A percentile compares a stretch with the other conserved stretches of the same genome.
These are phyloP conservation scores for Patiria miniata DNA, from an alignment of 35 echinoderm and acorn worm genomes.

Conservation along the genomic window DNA sequence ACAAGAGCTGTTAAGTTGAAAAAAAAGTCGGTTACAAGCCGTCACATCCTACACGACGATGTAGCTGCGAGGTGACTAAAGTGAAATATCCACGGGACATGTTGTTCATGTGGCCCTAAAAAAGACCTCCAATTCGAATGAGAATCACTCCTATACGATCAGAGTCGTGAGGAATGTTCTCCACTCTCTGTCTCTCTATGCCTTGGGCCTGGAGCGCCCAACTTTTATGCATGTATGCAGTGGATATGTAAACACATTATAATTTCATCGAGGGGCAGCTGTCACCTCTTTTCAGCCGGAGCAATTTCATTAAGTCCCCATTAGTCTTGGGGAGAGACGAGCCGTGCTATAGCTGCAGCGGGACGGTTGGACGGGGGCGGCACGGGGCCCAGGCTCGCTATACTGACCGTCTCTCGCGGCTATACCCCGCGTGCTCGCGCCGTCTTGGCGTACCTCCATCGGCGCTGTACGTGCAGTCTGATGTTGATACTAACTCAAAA, in stretches of 20 bases:
- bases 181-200: too few relatives aligned
- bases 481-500: background rate
- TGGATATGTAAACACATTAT: conserved; percentile 21
- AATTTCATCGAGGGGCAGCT: conserved; percentile 26
- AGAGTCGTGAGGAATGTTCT: too few relatives aligned
- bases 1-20: too few relatives aligned
- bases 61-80: too few relatives aligned
- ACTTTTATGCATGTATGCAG: conserved; percentile 4
- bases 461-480: conserved; percentile 1
- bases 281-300: conserved; percentile 15
- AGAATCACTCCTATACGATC: too few relatives aligned
- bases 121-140: too few relatives aligned
- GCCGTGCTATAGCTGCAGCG: background rate
- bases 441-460: background rate
- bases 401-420: conserved; percentile 8
- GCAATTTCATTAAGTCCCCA: conserved; percentile 28
- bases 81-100: too few relatives aligned
- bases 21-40: too few relatives aligned
- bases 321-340: conserved; percentile 19
- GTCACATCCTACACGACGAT: too few relatives aligned
- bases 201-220: too few relatives aligned
- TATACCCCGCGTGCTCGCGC: background rate
- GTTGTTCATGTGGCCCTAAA: too few relatives aligned
- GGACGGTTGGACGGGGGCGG: conserved; percentile 16
- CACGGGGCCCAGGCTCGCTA: background rate